Conservation (phyloP, 2,113 vertebrate species). For the Carlito syrichta region DNA sequence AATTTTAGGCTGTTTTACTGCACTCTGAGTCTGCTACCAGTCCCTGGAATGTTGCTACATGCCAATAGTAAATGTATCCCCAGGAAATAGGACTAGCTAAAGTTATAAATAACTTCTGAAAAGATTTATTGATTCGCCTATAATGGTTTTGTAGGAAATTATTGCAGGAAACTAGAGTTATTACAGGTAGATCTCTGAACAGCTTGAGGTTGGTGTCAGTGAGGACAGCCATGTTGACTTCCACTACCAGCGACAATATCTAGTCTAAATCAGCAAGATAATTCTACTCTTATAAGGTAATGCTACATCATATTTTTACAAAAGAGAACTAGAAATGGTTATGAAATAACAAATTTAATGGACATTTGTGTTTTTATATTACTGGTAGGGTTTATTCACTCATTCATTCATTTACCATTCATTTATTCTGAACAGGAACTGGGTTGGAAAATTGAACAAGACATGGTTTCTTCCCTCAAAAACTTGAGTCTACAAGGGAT, state of each 20-base stretch:
- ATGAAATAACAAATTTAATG: slow-evolving; percentile 5
- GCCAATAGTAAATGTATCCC: slow-evolving; percentile 45
- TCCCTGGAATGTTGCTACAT: slow-evolving; percentile 46
- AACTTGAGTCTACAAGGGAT: not conserved
- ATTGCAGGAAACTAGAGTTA: slow-evolving; percentile 26
- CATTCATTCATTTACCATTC: not conserved
- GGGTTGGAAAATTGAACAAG: slow-evolving; percentile 25
- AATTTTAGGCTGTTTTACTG: slow-evolving; percentile 42
- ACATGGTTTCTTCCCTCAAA: not conserved
- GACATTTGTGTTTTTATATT: slow-evolving; percentile 31
- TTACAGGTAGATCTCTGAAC: not conserved
- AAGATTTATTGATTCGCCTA: slow-evolving; percentile 37
- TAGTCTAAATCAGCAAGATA: slow-evolving; percentile 21
- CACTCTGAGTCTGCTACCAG: not conserved
- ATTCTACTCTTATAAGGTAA: not conserved
- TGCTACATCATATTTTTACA: slow-evolving; percentile 22
- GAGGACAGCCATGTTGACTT: not conserved
- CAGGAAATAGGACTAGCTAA: slow-evolving; percentile 16
- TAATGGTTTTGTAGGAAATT: slow-evolving; percentile 33
- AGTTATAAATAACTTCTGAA: slow-evolving; percentile 52
- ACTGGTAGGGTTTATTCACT: not conserved
- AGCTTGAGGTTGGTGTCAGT: slow-evolving; percentile 9
- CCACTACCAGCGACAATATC: not conserved
- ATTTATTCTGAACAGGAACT: slow-evolving; percentile 5
- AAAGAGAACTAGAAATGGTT: not conserved